Base-by-base conservation (phyloP, 1,140 invertebrate genomes). In the Oryctes rhinoceros region DNA sequence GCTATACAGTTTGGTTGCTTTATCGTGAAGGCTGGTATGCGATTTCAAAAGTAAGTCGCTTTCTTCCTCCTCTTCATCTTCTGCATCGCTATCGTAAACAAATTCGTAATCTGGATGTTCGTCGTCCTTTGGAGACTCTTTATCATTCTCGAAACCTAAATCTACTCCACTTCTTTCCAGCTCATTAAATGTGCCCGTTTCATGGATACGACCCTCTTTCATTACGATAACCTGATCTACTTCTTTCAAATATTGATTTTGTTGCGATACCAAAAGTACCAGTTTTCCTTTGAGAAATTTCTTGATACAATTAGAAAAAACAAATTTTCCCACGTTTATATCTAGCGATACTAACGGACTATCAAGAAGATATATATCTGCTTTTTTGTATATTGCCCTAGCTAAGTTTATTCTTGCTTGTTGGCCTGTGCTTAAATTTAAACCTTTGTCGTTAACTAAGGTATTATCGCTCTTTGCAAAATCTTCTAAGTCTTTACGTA, bases 391-490 rank as follows among this genome's bases (percentile, higher is more conserved):
- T 4, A 97, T 90, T 7, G 95, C 92, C 79, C 96, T 91, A 0
- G 96, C 96, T 49, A 97, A 88, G 85, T 96, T 97, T 5, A 99
- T 94, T 84, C 97, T 91, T 0, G 97, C 96, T 83, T 96, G 94
- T 88, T 99, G 97, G 67, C 97, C 96, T 37, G 95, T 95, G 83
- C 94, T 95, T 4, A 96, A 87, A 37, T 92, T 92, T 15, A 92
- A 90, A 75, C 96, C 96, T 86, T 93, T 90, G 84, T 97, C 96
- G 49, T 95, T 95, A 6, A 97, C 93, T n/a, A 95, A 88, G 0
- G 95, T 96, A 83, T 91, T 89, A 84, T 97, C 96, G 24, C 94
- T 92, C 81, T 91, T 88, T 18, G 91, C 89, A 81, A 93, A 90
- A 80, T 91, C 89, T 82, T 92, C 92, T 79, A 96, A 91, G 86